These are phyloP conservation scores for Cremastinae sp. DNA, from an alignment of 2,888 invertebrate species.

Conservation along the genomic window DNA sequence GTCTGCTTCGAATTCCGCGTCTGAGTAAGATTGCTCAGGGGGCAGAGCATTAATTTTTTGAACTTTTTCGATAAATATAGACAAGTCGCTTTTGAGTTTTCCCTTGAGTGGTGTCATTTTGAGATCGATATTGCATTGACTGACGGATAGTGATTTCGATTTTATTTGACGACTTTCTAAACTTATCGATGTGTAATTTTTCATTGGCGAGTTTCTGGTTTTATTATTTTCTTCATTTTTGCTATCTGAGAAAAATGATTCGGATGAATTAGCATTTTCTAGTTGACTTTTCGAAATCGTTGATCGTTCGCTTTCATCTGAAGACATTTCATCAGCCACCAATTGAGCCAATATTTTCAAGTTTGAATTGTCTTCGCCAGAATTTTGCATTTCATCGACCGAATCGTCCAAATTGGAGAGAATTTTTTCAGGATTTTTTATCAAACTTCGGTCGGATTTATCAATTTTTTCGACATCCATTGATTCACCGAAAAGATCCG, in stretches of 20 bases:
- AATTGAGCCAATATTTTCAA: constrained; percentile 56
- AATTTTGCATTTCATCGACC: neutral
- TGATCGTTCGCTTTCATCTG: constrained; percentile 13
- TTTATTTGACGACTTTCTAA: too few species aligned
- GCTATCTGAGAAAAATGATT: too few species aligned
- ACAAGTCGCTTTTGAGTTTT: constrained; percentile 68
- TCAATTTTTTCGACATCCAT: constrained; percentile 5
- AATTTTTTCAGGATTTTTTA: too few species aligned
- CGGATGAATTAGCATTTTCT: neutral
- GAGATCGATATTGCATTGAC: too few species aligned
- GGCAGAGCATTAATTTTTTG: constrained; percentile 66
- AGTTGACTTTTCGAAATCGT: constrained; percentile 17
- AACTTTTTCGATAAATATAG: constrained; percentile 70
- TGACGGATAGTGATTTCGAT: too few species aligned
- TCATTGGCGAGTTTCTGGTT: too few species aligned
- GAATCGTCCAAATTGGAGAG: constrained; percentile 2
- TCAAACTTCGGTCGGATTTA: too few species aligned
- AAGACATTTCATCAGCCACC: constrained; percentile 43
- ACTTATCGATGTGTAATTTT: too few species aligned
- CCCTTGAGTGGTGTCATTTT: constrained; percentile 10
- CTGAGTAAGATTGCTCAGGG: constrained; percentile 45
- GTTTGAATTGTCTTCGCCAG: constrained; percentile 49
- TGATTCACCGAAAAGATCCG: constrained; percentile 61
- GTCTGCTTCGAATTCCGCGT: constrained; percentile 44
- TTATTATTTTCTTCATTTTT: too few species aligned